A percentile compares a stretch with the other conserved stretches of the same genome.
Evolutionary conservation across 2,888 invertebrate genomes (phyloP).

Genomic region (Zootermopsis nevadensis): DNA sequence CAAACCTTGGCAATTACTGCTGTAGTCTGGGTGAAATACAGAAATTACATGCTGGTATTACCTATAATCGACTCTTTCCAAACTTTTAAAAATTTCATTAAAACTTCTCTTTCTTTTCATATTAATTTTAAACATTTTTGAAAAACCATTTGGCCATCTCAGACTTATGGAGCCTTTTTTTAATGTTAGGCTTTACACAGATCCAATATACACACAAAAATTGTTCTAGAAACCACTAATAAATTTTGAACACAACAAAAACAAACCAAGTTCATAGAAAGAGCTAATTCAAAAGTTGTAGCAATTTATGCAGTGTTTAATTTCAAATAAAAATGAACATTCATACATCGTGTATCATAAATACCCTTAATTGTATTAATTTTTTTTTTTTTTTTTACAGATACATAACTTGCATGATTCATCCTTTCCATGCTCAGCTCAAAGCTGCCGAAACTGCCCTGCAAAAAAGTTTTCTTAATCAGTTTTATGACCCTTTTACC

Average conservation of each 20-base stretch:
- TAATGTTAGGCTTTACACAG: neutral
- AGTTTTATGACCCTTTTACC: neutral
- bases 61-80: neutral
- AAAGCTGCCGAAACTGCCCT: slow-evolving; percentile 28
- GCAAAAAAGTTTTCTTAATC: neutral
- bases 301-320: neutral
- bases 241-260: slow-evolving; percentile 32
- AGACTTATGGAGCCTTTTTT: neutral
- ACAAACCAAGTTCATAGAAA: neutral
- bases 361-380: neutral
- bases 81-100: neutral
- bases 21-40: neutral
- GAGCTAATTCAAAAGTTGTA: slow-evolving; percentile 2
- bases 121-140: neutral
- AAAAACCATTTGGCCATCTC: neutral
- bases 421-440: neutral
- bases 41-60: slow-evolving; percentile 16
- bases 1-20: too few relatives aligned
- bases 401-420: neutral
- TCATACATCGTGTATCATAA: neutral
- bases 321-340: slow-evolving; percentile 3
- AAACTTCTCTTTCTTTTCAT: neutral
- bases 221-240: neutral
- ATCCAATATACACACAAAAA: slow-evolving; percentile 26
- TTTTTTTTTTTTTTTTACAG: neutral